Evolutionary conservation across 2,888 invertebrate genomes (phyloP), one percentile per base, ranked within the genome.

Genomic region (Heliconius cydno): DNA sequence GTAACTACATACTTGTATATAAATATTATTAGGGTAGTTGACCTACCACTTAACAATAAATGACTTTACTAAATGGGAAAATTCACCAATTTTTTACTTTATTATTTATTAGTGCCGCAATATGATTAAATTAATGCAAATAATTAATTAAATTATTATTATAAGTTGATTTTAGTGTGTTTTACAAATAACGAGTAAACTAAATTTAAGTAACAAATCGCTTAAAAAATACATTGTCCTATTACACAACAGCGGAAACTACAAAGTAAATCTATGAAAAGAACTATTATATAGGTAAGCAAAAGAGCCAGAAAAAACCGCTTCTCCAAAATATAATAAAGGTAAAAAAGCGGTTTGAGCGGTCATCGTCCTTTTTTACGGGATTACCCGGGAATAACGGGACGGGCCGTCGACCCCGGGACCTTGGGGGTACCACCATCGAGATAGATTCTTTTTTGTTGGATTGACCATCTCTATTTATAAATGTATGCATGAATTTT

Each of bases 331-430:
- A 65, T 65, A 78, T 57, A 78, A 67, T 78, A 75, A 38, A 65
- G 30, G 38, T 52, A 78, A 81, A 82, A 82, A 81, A 78, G 70
- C 46, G 68, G 67, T 65, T 74, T 65, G 63, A 77, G 81, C 83
- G 86, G 86, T 86, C 85, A 83, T 80, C 82, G 86, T 83, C 85
- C 85, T 81, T 84, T 85, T 85, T 84, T 79, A 84, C 84, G 88
- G 88, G 87, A 87, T 88, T 86, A 87, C 88, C 87, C 87, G 84
- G 87, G 88, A 86, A 80, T 87, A 87, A 86, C 84, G 86, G 85
- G 84, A 84, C 79, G 85, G 87, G 88, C 84, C 86, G 85, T 80
- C 84, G 87, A 82, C 85, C 85, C 83, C 81, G 84, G 81, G 87
- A 85, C 88, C 88, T 88, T 88, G 87, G 81, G 84, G 84, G 73